Evolutionary conservation across 2,797 vertebrate genomes (phyloP).

Genomic region (Balearica regulorum): DNA sequence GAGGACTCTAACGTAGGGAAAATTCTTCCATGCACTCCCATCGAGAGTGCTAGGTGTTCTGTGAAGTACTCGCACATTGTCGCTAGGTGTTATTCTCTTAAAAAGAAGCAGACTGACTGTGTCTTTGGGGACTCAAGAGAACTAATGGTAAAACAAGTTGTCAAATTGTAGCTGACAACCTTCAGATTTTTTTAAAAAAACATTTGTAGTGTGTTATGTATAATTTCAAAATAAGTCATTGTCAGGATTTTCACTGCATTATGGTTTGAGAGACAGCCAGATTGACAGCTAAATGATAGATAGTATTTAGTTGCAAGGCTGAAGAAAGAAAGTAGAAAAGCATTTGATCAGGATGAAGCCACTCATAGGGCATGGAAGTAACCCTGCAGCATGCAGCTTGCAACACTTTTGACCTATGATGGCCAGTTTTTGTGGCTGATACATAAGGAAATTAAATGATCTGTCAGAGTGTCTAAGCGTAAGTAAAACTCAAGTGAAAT

Average conservation of each 20-base stretch:
- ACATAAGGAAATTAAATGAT: not conserved
- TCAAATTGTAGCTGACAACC: not conserved
- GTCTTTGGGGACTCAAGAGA: not conserved
- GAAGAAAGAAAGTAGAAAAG: not conserved
- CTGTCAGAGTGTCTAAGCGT: not conserved
- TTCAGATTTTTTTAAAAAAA: not conserved
- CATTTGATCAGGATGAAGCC: not conserved
- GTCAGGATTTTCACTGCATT: not conserved
- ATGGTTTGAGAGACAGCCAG: not conserved
- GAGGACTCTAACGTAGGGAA: not conserved
- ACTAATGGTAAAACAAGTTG: not conserved
- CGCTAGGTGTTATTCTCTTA: not conserved
- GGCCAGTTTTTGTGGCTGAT: not conserved
- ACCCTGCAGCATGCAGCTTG: not conserved
- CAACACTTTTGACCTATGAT: not conserved
- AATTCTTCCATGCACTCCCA: not conserved
- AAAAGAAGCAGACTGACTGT: not conserved
- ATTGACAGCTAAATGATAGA: not conserved
- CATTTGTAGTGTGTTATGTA: rapidly evolving
- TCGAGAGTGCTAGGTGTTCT: rapidly evolving
- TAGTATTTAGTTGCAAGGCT: not conserved
- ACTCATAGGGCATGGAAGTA: not conserved
- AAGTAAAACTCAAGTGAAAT: not conserved
- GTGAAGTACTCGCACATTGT: not conserved
- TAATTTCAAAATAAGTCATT: not conserved